Evolutionary conservation across 2,113 vertebrate genomes (phyloP).

Genomic region (Ginglymostoma cirratum): DNA sequence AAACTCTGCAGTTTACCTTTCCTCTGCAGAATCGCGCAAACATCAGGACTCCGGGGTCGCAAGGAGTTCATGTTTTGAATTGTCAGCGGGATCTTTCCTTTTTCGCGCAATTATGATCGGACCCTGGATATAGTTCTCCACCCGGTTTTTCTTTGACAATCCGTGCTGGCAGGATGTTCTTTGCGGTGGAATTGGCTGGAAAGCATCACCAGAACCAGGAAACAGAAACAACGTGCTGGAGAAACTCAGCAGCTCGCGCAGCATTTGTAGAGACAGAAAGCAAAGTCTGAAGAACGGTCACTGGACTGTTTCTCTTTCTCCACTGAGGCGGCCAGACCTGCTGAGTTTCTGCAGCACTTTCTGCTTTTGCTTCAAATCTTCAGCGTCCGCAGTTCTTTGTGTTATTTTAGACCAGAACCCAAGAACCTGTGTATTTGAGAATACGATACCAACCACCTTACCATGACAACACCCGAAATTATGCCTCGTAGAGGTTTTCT

Average conservation of each 20-base stretch:
- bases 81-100: background rate
- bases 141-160: no score
- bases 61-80: background rate
- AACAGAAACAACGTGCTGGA: no score
- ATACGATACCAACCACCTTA: background rate
- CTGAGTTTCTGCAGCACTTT: no score
- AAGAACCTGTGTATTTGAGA: background rate
- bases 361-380: no score
- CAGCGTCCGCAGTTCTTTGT: no score
- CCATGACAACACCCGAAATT: background rate
- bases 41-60: background rate
- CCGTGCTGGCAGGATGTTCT: background rate
- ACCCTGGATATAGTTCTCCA: background rate
- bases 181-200: background rate
- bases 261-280: no score
- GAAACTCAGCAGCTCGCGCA: no score
- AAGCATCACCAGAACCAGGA: background rate
- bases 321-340: no score
- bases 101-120: background rate
- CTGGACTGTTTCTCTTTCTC: no score
- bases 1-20: background rate
- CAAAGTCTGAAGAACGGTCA: no score
- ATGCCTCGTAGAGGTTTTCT: background rate
- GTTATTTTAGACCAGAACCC: no score
- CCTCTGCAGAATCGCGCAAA: background rate